phyloP scores from a whole-genome alignment of 2,888 invertebrate species.

The Ophion costatus region DNA sequence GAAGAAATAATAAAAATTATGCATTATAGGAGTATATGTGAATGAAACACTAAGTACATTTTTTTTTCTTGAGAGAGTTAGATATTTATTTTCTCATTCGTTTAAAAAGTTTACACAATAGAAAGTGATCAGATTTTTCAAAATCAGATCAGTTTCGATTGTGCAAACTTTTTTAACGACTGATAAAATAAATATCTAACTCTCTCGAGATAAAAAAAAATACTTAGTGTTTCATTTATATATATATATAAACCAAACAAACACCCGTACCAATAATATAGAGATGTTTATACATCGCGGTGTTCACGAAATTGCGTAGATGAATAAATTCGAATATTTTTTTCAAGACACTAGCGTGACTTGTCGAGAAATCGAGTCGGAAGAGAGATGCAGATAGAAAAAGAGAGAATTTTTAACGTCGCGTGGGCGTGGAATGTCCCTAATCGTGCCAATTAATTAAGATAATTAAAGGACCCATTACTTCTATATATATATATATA shows the following conservation, averaged over 20 bases:
- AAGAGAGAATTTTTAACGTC: conserved; percentile 55
- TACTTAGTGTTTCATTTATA: too few relatives aligned
- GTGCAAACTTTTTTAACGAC: too few relatives aligned
- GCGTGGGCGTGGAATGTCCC: conserved; percentile 69
- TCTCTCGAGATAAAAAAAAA: too few relatives aligned
- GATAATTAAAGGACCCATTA: conserved; percentile 77
- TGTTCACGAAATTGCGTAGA: conserved; percentile 57
- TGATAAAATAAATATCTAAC: too few relatives aligned
- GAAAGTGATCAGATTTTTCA: too few relatives aligned
- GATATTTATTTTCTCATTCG: too few relatives aligned
- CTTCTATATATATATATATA: conserved; percentile 58
- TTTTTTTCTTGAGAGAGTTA: too few relatives aligned
- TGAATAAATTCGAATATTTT: conserved; percentile 76
- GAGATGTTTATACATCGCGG: conserved; percentile 27
- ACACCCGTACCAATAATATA: not conserved
- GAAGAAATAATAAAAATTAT: too few relatives aligned
- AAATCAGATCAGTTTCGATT: too few relatives aligned
- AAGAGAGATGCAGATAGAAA: conserved; percentile 10
- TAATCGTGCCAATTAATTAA: conserved; percentile 73
- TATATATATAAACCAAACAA: not conserved
- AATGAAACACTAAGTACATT: too few relatives aligned
- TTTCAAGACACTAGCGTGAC: conserved; percentile 50
- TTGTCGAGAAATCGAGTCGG: not conserved
- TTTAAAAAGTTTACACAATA: too few relatives aligned
- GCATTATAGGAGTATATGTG: too few relatives aligned